Base-by-base conservation (phyloP, 2,113 vertebrate genomes). In the Solenodon paradoxus region DNA sequence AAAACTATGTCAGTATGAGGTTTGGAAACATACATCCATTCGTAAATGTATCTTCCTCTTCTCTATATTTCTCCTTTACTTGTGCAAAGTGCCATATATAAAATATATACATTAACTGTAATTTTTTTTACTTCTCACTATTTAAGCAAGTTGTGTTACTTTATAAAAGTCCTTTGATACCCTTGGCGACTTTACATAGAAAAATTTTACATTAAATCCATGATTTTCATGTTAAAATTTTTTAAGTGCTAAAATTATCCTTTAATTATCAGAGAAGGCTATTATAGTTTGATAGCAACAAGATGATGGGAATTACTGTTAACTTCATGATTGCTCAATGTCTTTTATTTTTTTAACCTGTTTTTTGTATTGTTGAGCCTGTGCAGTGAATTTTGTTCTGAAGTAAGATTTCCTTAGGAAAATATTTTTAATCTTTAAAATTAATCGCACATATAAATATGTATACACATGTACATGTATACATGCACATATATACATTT, bases 361-460 rank as follows among this genome's bases (percentile, higher is more conserved):
- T 88, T 80, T 90, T 66, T 30, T 92, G n/a, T 64, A 72, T 24
- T 75, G 24, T 81, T 94, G 45, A 91, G 10, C 16, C 45, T 86
- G 93, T 91, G 79, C 61, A 80, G 32, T 71, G 45, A 51, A 74
- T 78, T 89, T 94, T 89, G 26, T 79, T 88, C 51, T 49, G 64
- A 88, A 87, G 42, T 26, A 79, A 95, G 35, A 66, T 61, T 81
- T 85, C 45, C 20, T 81, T 75, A 72, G 81, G 11, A 66, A 64
- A 19, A 0, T 24, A 47, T 40, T 91, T 97, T 96, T 78, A 94
- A 95, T 47, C 42, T 94, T 96, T 68, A 57, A 64, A 96, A 96
- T n/a, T 66, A 87, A 90, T 66, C 42, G 69, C 81, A 94, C 94
- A 88, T 53, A 68, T 19, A 66, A 22, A 59, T 51, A 17, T 42